phyloP scores from a whole-genome alignment of 2,113 vertebrate species.

The Neoarius graeffei region DNA sequence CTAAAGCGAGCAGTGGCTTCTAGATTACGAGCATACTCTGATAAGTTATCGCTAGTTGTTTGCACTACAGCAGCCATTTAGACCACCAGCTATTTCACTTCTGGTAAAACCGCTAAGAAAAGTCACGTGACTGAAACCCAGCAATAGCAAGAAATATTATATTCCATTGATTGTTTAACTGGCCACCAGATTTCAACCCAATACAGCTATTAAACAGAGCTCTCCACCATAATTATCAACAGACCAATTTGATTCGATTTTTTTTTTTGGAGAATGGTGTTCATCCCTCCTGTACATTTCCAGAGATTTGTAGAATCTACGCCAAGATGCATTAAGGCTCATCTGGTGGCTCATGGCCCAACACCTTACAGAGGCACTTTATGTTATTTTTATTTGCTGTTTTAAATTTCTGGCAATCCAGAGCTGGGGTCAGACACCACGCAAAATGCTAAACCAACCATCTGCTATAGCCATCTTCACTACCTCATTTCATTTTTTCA shows the following conservation, averaged over 20 bases:
- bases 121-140: too few relatives aligned
- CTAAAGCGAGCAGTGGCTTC: too few relatives aligned
- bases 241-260: background rate
- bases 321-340: background rate
- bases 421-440: background rate
- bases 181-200: background rate
- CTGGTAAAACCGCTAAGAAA: too few relatives aligned
- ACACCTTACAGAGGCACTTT: background rate
- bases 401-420: background rate
- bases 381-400: background rate
- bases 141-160: background rate
- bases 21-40: too few relatives aligned
- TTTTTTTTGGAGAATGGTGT: background rate
- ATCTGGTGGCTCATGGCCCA: background rate
- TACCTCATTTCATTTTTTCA: slow-evolving; percentile 4
- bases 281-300: background rate
- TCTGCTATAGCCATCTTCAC: background rate
- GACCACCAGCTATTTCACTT: too few relatives aligned
- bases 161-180: background rate
- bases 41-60: too few relatives aligned
- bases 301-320: background rate
- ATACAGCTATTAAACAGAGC: background rate
- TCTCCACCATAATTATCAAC: background rate
- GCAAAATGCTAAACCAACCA: background rate
- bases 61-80: too few relatives aligned